Conservation (phyloP, 2,888 invertebrate species). For the Perithous albicinctus region DNA sequence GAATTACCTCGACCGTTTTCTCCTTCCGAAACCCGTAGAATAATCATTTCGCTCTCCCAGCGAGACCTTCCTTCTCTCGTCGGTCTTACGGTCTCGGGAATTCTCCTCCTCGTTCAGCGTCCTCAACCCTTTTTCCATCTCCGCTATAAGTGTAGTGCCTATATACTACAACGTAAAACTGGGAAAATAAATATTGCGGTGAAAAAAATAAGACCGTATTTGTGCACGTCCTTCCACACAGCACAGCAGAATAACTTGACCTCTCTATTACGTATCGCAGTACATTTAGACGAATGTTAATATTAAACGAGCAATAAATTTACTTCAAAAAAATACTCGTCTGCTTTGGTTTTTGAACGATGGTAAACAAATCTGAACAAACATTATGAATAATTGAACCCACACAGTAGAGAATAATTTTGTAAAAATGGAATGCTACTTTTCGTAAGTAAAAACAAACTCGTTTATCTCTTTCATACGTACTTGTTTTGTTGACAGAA, state of each 20-base stretch:
- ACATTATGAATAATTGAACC: no score
- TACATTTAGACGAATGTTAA: background rate
- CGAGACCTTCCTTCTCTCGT: slow-evolving; percentile 6
- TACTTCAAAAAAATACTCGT: no score
- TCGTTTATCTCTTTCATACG: no score
- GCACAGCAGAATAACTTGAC: background rate
- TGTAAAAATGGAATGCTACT: no score
- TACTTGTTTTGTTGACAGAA: no score
- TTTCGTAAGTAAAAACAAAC: no score
- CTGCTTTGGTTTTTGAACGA: no score
- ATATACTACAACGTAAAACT: background rate
- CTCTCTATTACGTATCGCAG: background rate
- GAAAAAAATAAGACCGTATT: background rate
- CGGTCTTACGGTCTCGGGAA: slow-evolving; percentile 17
- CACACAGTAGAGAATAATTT: no score
- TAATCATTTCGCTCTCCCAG: slow-evolving; percentile 40
- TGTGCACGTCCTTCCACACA: background rate
- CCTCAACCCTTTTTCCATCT: slow-evolving; percentile 10
- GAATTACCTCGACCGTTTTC: slow-evolving; percentile 27
- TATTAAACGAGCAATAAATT: no score
- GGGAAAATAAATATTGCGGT: slow-evolving; percentile 3
- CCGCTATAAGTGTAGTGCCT: background rate
- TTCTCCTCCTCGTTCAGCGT: slow-evolving; percentile 15
- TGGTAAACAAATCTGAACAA: no score
- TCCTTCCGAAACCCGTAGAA: slow-evolving; percentile 27